Evolutionary conservation across 1,140 invertebrate species (phyloP), one percentile per base, ranked within the genome.

Genomic region (Drosophila ficusphila): DNA sequence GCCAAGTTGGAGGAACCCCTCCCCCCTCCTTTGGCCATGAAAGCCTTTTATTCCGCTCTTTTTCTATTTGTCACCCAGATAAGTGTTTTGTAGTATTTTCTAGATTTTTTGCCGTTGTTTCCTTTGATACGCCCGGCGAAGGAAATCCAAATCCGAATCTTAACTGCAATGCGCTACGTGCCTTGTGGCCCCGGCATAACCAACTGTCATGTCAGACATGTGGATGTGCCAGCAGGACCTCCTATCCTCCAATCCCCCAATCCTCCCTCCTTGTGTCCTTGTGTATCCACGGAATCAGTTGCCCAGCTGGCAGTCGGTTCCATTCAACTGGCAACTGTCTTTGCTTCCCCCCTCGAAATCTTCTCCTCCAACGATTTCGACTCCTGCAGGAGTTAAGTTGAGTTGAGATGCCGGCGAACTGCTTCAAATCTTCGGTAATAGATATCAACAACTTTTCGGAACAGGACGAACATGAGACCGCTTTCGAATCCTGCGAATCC

Each of bases 51-150:
- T 39, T 56, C 36, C 47, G 67, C 61, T 52, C 65, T 58, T 81
- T 85, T 85, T 85, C 81, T 85, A 85, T 85, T 85, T 85, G 81
- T 85, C 81, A 85, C 81, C 76, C 81, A 86, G 76, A 85, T 85
- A 85, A 85, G 81, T 85, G 81, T 86, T 85, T 83, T 85, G 81
- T 85, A 85, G 81, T 85, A 81, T 86, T 83, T 85, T 61, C 69
- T 83, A 65, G 73, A 77, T 75, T 83, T 71, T 61, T 53, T 72
- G 60, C 61, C 61, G 36, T 72, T 72, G 38, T 31, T 52, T 62
- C 56, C 69, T 73, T 73, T 73, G 69, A 73, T 73, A 73, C 60
- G 69, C 47, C 48, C 69, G 42, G 69, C 69, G 69, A 85, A 85
- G 76, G 71, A 79, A 85, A 85, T 85, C 81, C 76, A 86, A 85